Base-by-base conservation (phyloP, 2,113 vertebrate genomes). In the Grallaria varia region DNA sequence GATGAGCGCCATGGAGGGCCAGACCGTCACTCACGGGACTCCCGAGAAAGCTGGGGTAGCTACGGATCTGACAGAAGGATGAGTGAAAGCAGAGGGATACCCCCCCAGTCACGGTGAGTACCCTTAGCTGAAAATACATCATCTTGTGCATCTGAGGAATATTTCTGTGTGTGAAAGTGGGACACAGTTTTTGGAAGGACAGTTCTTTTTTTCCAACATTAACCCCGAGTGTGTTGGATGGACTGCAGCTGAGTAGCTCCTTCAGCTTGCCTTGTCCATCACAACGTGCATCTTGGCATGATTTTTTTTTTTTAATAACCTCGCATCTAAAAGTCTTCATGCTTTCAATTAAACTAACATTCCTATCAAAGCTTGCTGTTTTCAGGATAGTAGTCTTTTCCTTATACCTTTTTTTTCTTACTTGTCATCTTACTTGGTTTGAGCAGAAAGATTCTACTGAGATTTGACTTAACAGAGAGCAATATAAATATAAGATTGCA, bases 31-130 rank as follows among this genome's bases (percentile, higher is more conserved):
- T 96, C 98, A 28, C 98, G 99, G 74, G 99, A 99, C 17, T 98
- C 98, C 2, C 95, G 99, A 18, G 99, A 99, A 5, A 98, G 98
- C 3, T 99, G 99, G 99, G 96, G 98, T 3, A 82, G 97, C 77
- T 98, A 98, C 0, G 97, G 98, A 12, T 99, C 98, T 1, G 99
- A 99, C 96, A 99, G 99, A 93, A 99, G 99, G 47, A 97, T 98
- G 95, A 98, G 97, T 21, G 98, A 98, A 79, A 98, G 97, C 17
- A 96, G 98, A 82, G 97, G 97, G 21, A 96, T 98, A 2, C 97
- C 97, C 30, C 97, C 98, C 0, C 98, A 95, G 37, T 98, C 98
- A 86, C 97, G 98, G 98, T 98, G 50, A 77, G 98, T 97, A 8
- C 1, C 0, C 11, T 19, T 28, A 20, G 66, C 76, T 27, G 10